Evolutionary conservation across 2,797 vertebrate species (phyloP).

Genomic region (Scomberomorus guttatus): DNA sequence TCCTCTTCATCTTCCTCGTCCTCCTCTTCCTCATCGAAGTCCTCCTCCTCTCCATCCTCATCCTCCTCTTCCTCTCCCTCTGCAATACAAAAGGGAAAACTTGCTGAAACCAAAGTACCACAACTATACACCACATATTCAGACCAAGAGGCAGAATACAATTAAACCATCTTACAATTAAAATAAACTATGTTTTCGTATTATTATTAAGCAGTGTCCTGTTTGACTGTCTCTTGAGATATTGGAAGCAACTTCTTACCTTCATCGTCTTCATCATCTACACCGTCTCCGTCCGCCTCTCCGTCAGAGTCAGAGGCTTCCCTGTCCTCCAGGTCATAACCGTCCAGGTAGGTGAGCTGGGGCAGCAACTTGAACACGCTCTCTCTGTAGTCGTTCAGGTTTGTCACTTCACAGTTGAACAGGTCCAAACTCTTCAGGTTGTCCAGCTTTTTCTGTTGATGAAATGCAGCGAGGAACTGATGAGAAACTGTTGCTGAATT

Average conservation of each 20-base stretch:
- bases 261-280: constrained; percentile 90
- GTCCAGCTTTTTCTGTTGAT: constrained; percentile 91
- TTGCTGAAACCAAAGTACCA: not conserved
- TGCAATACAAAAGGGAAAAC: constrained; percentile 46
- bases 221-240: not conserved
- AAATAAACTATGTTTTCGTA: not conserved
- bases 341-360: constrained; percentile 93
- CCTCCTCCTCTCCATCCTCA: constrained; percentile 90
- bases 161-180: not conserved
- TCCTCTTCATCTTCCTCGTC: constrained; percentile 90
- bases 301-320: constrained; percentile 94
- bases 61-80: constrained; percentile 91
- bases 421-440: constrained; percentile 94
- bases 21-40: constrained; percentile 89
- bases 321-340: constrained; percentile 90
- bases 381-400: constrained; percentile 94
- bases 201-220: not conserved
- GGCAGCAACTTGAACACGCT: constrained; percentile 94
- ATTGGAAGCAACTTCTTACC: constrained; percentile 71
- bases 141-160: no score
- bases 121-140: not conserved
- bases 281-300: constrained; percentile 89
- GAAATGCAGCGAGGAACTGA: constrained; percentile 16
- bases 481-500: constrained; percentile 14
- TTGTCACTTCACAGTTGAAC: constrained; percentile 97